Percentiles rank a stretch among this genome's conserved stretches.
phyloP scores from a whole-genome alignment of 2,888 invertebrate genomes.

The Ceraclea dissimilis region DNA sequence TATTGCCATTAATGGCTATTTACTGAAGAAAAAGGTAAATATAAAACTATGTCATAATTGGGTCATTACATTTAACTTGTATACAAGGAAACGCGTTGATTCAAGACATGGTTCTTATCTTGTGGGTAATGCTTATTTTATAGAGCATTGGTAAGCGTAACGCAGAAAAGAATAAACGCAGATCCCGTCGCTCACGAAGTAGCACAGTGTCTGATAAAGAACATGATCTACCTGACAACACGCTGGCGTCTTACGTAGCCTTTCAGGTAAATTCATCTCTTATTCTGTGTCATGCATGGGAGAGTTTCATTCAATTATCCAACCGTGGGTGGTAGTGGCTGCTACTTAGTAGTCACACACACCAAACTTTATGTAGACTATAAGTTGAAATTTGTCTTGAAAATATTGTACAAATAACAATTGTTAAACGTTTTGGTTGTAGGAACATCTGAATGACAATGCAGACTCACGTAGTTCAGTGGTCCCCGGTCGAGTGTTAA shows the following conservation, averaged over 20 bases:
- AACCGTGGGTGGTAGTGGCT: too few relatives aligned
- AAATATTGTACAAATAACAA: too few relatives aligned
- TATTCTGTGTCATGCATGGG: too few relatives aligned
- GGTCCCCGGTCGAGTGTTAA: slow-evolving; percentile 33
- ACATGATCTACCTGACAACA: slow-evolving; percentile 5
- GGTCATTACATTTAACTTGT: background rate
- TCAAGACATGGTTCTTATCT: background rate
- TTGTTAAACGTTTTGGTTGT: slow-evolving; percentile 28
- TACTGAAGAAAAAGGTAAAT: slow-evolving; percentile 16
- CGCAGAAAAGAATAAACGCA: slow-evolving; percentile 19
- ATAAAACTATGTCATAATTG: slow-evolving; percentile 7
- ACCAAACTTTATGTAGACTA: too few relatives aligned
- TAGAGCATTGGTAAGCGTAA: slow-evolving; percentile 15
- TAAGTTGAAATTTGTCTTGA: too few relatives aligned
- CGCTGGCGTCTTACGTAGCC: slow-evolving; percentile 20
- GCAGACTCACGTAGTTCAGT: slow-evolving; percentile 50
- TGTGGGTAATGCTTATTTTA: background rate
- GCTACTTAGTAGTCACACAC: too few relatives aligned
- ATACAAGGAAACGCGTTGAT: too few relatives aligned
- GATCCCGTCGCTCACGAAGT: slow-evolving; percentile 18
- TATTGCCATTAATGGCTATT: slow-evolving; percentile 20
- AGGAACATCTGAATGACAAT: slow-evolving; percentile 46
- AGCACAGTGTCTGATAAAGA: slow-evolving; percentile 8
- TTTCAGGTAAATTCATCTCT: slow-evolving; percentile 22
- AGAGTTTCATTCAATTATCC: too few relatives aligned